Conservation (phyloP, 2,888 invertebrate species). For the Scaptomyza tumidula region DNA sequence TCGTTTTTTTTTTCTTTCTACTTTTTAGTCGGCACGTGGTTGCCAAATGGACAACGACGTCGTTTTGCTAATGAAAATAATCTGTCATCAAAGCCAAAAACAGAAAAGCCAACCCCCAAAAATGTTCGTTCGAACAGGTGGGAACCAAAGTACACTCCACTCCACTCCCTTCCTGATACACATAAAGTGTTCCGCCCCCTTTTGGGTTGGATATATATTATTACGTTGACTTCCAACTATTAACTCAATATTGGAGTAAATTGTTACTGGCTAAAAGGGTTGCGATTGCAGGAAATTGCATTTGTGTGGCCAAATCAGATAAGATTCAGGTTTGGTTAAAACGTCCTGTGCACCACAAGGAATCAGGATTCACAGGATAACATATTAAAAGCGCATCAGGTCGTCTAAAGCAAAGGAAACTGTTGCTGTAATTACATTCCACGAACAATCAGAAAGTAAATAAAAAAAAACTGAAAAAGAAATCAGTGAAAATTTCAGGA, state of each 20-base stretch:
- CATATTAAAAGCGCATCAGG: constrained; percentile 76
- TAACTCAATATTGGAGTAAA: constrained; percentile 76
- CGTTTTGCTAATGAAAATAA: constrained; percentile 80
- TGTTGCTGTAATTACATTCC: constrained; percentile 74
- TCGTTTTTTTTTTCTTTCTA: too few species aligned
- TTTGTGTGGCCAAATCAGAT: constrained; percentile 76
- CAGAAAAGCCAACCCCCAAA: constrained; percentile 30
- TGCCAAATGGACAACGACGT: constrained; percentile 53
- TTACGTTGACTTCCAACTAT: constrained; percentile 75
- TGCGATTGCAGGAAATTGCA: constrained; percentile 79
- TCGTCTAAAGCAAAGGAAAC: constrained; percentile 59
- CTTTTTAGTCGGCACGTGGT: constrained; percentile 25
- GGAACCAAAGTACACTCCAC: constrained; percentile 26
- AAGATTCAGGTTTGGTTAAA: constrained; percentile 37
- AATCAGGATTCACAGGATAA: constrained; percentile 57
- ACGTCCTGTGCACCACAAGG: constrained; percentile 19
- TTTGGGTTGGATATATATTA: constrained; percentile 27
- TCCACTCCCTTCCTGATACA: not conserved
- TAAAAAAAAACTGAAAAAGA: constrained; percentile 18
- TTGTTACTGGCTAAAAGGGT: constrained; percentile 61
- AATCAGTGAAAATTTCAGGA: not conserved
- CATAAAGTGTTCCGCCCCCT: constrained; percentile 10
- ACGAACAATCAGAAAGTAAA: constrained; percentile 20
- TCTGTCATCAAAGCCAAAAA: constrained; percentile 80
- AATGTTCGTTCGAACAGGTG: constrained; percentile 68